Conservation (phyloP, 1,140 invertebrate species). For the Penaeus indicus region DNA sequence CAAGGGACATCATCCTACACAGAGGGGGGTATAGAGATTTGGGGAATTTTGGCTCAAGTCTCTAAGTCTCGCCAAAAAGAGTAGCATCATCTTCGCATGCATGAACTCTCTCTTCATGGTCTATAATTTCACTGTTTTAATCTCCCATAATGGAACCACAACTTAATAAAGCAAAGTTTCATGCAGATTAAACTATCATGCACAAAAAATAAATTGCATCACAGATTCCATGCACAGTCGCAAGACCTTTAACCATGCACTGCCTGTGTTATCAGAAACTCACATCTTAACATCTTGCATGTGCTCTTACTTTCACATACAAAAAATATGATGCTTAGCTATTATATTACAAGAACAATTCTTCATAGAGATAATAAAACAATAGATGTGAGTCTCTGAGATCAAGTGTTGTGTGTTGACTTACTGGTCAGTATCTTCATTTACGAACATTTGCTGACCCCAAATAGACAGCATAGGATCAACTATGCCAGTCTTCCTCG, state of each 20-base stretch:
- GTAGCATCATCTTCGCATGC: too few relatives aligned
- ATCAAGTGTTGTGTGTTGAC: constrained; percentile 70
- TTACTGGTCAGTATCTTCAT: constrained; percentile 96
- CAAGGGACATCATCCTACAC: too few relatives aligned
- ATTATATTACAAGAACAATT: constrained; percentile 39
- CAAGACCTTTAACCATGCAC: constrained; percentile 40
- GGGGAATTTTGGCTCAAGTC: too few relatives aligned
- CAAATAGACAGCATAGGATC: constrained; percentile 97
- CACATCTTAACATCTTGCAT: background rate
- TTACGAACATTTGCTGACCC: constrained; percentile 96
- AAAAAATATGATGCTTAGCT: too few relatives aligned
- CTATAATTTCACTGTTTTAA: too few relatives aligned
- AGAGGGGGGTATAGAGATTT: too few relatives aligned
- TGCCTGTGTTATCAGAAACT: constrained; percentile 16
- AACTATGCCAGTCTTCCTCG: constrained; percentile 94
- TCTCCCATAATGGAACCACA: too few relatives aligned
- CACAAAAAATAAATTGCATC: background rate
- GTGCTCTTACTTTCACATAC: too few relatives aligned
- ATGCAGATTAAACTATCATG: background rate
- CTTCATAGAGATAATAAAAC: background rate
- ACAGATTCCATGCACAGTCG: background rate
- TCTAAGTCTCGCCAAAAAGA: too few relatives aligned
- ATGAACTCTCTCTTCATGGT: too few relatives aligned
- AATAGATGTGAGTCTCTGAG: constrained; percentile 32
- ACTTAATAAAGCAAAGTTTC: too few relatives aligned